Conservation (phyloP, 2,113 vertebrate species). For the Cynocephalus volans region DNA sequence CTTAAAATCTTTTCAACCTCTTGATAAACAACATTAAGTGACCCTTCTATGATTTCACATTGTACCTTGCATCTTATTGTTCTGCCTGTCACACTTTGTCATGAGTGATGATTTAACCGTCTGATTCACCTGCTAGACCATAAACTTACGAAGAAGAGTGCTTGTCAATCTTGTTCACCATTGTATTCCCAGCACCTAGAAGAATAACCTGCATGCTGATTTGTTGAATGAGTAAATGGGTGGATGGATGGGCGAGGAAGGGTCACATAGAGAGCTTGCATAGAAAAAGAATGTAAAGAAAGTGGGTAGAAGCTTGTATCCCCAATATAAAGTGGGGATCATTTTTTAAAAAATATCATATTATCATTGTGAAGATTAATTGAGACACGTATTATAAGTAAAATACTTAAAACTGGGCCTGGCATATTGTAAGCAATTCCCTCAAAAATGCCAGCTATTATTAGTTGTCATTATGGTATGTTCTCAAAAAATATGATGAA, state of each 20-base stretch:
- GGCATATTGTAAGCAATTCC: neutral
- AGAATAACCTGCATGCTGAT: neutral
- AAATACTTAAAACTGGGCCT: neutral
- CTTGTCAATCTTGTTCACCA: neutral
- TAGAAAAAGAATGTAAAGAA: neutral
- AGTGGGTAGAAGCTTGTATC: neutral
- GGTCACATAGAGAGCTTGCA: neutral
- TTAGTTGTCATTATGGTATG: neutral
- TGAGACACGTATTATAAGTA: neutral
- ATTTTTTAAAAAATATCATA: neutral
- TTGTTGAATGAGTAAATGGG: neutral
- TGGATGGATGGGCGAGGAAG: neutral
- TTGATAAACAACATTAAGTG: neutral
- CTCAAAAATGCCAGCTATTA: neutral
- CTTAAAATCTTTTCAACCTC: neutral
- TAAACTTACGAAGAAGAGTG: neutral
- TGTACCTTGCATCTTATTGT: neutral
- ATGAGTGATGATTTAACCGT: neutral
- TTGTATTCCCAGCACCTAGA: neutral
- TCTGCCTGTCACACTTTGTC: neutral
- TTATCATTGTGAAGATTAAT: neutral
- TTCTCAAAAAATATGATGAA: conserved; percentile 41
- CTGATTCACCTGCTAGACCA: neutral
- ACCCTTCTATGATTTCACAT: neutral
- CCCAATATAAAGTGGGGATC: neutral